phyloP scores from a whole-genome alignment of 1,140 invertebrate species.

The Macrocentrus cingulum region DNA sequence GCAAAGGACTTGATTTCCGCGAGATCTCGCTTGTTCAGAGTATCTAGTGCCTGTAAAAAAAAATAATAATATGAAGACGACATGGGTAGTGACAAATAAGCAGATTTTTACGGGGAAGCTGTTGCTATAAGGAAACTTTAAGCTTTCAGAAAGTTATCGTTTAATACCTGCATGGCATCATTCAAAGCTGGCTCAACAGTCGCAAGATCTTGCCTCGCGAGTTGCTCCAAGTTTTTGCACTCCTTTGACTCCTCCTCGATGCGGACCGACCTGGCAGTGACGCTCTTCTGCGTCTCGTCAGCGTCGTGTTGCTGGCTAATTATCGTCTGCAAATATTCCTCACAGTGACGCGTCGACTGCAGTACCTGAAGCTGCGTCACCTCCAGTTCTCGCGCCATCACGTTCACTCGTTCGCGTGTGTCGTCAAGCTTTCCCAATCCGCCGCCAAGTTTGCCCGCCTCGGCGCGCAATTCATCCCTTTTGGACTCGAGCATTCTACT shows the following conservation, averaged over 20 bases:
- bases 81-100: no score
- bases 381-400: slow-evolving; percentile 78
- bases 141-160: slow-evolving; percentile 51
- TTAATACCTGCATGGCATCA: slow-evolving; percentile 76
- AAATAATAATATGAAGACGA: slow-evolving; percentile 22
- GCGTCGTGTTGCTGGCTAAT: slow-evolving; percentile 76
- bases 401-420: slow-evolving; percentile 71
- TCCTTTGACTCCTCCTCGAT: slow-evolving; percentile 78
- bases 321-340: slow-evolving; percentile 74
- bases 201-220: slow-evolving; percentile 77
- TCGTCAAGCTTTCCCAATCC: slow-evolving; percentile 75
- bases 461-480: slow-evolving; percentile 67
- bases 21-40: slow-evolving; percentile 85
- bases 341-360: slow-evolving; percentile 63
- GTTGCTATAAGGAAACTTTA: no score
- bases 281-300: slow-evolving; percentile 69
- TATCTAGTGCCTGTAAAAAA: slow-evolving; percentile 68
- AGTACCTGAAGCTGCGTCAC: slow-evolving; percentile 69
- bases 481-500: slow-evolving; percentile 72
- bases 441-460: slow-evolving; percentile 73
- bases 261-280: slow-evolving; percentile 66
- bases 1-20: slow-evolving; percentile 86
- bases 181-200: slow-evolving; percentile 82
- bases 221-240: slow-evolving; percentile 74
- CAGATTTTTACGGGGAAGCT: no score